Evolutionary conservation across 2,113 vertebrate genomes (phyloP), one percentile per base, ranked within the genome.

Genomic region (Zingel zingel): DNA sequence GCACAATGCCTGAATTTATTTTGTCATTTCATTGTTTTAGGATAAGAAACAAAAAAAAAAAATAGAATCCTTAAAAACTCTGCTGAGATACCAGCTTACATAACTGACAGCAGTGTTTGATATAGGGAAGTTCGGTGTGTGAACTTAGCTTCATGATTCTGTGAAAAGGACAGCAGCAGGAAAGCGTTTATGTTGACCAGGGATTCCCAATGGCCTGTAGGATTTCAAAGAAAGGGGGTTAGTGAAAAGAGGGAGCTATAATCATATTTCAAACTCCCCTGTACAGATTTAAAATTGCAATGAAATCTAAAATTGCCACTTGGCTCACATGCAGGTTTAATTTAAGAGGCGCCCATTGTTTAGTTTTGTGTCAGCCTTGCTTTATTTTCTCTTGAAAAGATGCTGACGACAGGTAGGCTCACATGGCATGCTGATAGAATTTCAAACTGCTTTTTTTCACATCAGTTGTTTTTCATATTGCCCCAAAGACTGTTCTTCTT

Each of bases 391-490:
- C 3, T 4, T 18, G 27, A 54, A 75, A 53, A 66, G 62, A 67
- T 0, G 25, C 69, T 50, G 65, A 59, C 16, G 14, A 12, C 74
- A 58, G 70, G 59, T 53, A 43, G 45, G 0, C 74, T 71, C 77
- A 25, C 13, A 2, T 53, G 9, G 27, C 43, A 36, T 7, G 23
- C 57, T 21, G 62, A 74, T 48, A 25, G 58, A 13, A 36, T 73
- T 62, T 71, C 63, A 57, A 23, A 39, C 18, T 16, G 14, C 53
- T 39, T 25, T 39, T 39, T 30, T 53, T 13, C 19, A 27, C 74
- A 45, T 85, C 75, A 18, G 58, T 18, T 69, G 53, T 77, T 77
- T 43, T 67, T 21, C 27, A 19, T n/a, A n/a, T 45, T 57, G 65
- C n/a, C 50, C 64, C 15, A 13, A 63, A 79, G 36, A 14, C 0